Percentiles rank a stretch among this genome's conserved stretches.
phyloP scores from a whole-genome alignment of 2,113 vertebrate species.

The Brachirus orientalis region DNA sequence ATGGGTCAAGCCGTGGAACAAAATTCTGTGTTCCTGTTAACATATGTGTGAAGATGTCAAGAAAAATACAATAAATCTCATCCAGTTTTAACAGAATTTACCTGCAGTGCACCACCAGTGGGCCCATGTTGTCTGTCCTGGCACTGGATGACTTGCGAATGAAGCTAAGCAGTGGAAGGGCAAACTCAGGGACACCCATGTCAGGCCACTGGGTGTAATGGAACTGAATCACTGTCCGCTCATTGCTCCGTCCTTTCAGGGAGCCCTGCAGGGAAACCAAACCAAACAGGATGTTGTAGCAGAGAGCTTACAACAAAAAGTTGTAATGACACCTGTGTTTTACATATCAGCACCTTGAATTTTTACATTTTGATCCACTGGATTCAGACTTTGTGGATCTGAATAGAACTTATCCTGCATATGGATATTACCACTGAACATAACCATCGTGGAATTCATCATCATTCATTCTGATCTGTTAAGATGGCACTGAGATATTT shows the following conservation, averaged over 20 bases:
- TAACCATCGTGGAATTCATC: no score
- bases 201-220: slow-evolving; percentile 99
- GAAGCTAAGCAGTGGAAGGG: slow-evolving; percentile 91
- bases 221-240: slow-evolving; percentile 89
- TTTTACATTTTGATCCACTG: no score
- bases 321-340: no score
- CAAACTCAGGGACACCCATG: slow-evolving; percentile 93
- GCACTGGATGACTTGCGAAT: slow-evolving; percentile 88
- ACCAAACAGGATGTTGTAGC: neutral
- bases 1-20: no score
- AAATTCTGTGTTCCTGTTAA: no score
- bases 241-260: slow-evolving; percentile 85
- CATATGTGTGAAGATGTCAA: neutral
- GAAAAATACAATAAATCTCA: neutral
- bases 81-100: slow-evolving; percentile 36
- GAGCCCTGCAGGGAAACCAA: slow-evolving; percentile 83
- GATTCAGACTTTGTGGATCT: no score
- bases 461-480: no score
- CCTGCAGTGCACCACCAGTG: slow-evolving; percentile 96
- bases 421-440: no score
- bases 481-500: no score
- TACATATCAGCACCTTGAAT: no score
- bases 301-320: no score
- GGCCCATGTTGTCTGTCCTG: slow-evolving; percentile 83
- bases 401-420: no score